Percentiles rank a stretch among this genome's conserved stretches.
Conservation (phyloP, 2,797 vertebrate species). For the Martes flavigula region DNA sequence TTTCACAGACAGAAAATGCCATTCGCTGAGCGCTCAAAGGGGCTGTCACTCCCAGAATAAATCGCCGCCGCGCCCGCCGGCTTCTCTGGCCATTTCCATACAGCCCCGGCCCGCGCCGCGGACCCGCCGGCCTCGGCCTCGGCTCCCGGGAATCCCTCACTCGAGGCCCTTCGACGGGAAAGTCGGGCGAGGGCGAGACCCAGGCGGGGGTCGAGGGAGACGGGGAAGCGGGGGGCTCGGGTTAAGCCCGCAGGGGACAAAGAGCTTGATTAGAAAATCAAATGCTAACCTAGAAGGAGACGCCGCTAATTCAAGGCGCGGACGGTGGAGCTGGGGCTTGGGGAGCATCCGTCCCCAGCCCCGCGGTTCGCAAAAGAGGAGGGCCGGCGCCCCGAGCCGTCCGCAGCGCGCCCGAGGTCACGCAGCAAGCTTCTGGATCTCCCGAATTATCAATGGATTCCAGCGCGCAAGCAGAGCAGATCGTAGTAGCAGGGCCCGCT, state of each 20-base stretch:
- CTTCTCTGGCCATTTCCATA: constrained; percentile 84
- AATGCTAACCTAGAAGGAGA: constrained; percentile 38
- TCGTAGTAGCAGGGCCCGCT: background rate
- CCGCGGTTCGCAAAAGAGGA: background rate
- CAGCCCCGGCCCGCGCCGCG: constrained; percentile 73
- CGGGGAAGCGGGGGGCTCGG: background rate
- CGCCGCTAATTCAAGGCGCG: background rate
- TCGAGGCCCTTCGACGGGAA: constrained; percentile 69
- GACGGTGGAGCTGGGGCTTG: background rate
- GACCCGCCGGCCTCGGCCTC: constrained; percentile 64
- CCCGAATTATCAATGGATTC: background rate
- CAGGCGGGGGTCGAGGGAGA: constrained; percentile 11
- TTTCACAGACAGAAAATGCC: constrained; percentile 90
- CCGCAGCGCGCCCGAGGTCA: background rate
- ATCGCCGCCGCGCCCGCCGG: constrained; percentile 84
- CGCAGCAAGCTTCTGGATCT: background rate
- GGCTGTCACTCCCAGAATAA: constrained; percentile 89
- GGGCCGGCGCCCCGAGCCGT: background rate
- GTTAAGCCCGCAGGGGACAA: constrained; percentile 66
- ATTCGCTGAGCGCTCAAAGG: constrained; percentile 89
- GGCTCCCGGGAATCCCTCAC: constrained; percentile 53
- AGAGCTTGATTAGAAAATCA: constrained; percentile 67
- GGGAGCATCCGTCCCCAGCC: background rate
- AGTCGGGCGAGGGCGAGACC: constrained; percentile 16
- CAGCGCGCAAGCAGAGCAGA: background rate